Percentiles rank a stretch among this genome's conserved stretches.
Conservation (phyloP, 2,888 invertebrate genomes). For the Colostygia pectinataria region DNA sequence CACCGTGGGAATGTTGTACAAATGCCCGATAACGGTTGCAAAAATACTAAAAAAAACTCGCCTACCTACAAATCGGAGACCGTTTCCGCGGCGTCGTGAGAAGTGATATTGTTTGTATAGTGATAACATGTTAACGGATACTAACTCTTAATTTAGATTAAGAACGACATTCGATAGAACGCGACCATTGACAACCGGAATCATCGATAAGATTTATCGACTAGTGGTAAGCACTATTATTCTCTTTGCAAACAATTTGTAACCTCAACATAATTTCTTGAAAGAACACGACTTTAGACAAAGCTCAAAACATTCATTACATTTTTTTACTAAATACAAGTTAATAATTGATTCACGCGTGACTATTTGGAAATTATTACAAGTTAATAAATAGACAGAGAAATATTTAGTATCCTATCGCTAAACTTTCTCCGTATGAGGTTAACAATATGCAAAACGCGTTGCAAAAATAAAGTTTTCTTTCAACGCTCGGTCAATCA, state of each 20-base stretch:
- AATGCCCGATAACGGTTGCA: conserved; percentile 40
- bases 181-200: conserved; percentile 8
- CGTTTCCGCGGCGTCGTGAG: conserved; percentile 56
- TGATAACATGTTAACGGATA: conserved; percentile 31
- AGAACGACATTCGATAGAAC: conserved; percentile 20
- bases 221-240: conserved; percentile 8
- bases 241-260: conserved; percentile 2
- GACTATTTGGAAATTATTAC: no score
- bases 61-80: conserved; percentile 48
- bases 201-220: conserved; percentile 20
- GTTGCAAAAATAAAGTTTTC: no score
- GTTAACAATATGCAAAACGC: no score
- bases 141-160: conserved; percentile 17
- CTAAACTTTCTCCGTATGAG: no score
- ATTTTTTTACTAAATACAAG: no score
- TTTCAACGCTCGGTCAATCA: no score
- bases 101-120: conserved; percentile 40
- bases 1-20: conserved; percentile 65
- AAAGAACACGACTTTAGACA: no score
- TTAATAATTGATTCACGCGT: no score
- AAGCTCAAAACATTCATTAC: no score
- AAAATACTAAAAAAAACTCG: conserved; percentile 52
- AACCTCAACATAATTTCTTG: no score
- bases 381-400: no score
- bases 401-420: no score